These are phyloP conservation scores for Megalurothrips usitatus DNA, from an alignment of 2,888 invertebrate species.

Conservation along the genomic window DNA sequence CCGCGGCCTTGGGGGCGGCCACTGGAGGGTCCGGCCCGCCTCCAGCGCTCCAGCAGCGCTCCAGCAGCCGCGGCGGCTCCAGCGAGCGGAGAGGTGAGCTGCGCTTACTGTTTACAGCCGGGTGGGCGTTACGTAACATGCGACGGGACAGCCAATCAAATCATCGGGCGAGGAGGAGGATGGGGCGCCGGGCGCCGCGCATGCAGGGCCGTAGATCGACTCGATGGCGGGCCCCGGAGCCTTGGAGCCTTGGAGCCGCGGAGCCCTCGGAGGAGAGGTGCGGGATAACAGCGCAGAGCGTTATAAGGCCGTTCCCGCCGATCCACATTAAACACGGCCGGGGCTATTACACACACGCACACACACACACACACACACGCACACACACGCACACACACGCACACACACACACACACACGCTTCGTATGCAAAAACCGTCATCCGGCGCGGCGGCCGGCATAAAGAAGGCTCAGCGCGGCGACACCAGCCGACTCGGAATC, in stretches of 20 bases:
- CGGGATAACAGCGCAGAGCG: neutral
- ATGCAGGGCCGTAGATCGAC: constrained; percentile 1
- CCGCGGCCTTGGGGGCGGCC: too few species aligned
- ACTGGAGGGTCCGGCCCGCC: too few species aligned
- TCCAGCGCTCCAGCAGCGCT: too few species aligned
- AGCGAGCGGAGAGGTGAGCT: too few species aligned
- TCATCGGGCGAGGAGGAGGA: too few species aligned
- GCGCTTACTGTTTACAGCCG: too few species aligned
- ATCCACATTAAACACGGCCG: neutral
- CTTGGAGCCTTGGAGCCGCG: too few species aligned
- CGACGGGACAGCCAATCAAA: too few species aligned
- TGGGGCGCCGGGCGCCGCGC: neutral
- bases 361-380: neutral
- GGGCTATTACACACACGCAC: neutral
- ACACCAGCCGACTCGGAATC: neutral
- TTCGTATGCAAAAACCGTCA: constrained; percentile 8
- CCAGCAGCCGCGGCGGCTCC: too few species aligned
- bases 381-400: neutral
- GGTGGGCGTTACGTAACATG: too few species aligned
- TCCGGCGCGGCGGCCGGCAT: neutral
- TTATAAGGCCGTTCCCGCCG: neutral
- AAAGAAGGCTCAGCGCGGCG: constrained; percentile 12
- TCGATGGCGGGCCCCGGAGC: too few species aligned
- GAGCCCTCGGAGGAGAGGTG: too few species aligned
- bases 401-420: constrained; percentile 5